Evolutionary conservation across 1,140 invertebrate genomes (phyloP).

Genomic region (Ridgeia piscesae): DNA sequence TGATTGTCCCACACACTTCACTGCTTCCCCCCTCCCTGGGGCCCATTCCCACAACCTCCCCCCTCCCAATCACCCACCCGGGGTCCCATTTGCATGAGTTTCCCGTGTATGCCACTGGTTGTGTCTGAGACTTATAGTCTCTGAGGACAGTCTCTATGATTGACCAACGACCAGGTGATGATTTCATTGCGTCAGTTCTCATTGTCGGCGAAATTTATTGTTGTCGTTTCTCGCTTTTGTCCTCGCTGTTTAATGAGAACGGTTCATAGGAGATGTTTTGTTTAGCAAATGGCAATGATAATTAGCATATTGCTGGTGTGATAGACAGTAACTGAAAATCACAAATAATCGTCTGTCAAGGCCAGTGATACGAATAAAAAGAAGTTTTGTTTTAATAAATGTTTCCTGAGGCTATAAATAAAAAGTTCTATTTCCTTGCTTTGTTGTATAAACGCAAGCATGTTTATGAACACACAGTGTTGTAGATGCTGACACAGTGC

Average conservation of each 20-base stretch:
- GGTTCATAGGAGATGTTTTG: neutral
- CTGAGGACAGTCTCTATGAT: neutral
- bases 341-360: neutral
- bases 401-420: neutral
- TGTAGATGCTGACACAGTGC: too few relatives aligned
- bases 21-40: neutral
- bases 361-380: neutral
- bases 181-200: neutral
- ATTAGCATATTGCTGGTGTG: neutral
- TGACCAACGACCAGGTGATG: neutral
- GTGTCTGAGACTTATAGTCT: neutral
- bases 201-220: neutral
- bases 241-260: neutral
- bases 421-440: too few relatives aligned
- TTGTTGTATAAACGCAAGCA: too few relatives aligned
- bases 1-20: neutral
- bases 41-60: neutral
- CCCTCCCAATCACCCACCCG: neutral
- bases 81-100: neutral
- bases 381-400: neutral
- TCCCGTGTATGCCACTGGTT: neutral
- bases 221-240: neutral
- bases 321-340: neutral
- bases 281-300: neutral
- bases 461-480: too few relatives aligned